Percentiles rank a stretch among this genome's conserved stretches.
phyloP scores from a whole-genome alignment of 2,888 invertebrate genomes.

The Bombylius major region DNA sequence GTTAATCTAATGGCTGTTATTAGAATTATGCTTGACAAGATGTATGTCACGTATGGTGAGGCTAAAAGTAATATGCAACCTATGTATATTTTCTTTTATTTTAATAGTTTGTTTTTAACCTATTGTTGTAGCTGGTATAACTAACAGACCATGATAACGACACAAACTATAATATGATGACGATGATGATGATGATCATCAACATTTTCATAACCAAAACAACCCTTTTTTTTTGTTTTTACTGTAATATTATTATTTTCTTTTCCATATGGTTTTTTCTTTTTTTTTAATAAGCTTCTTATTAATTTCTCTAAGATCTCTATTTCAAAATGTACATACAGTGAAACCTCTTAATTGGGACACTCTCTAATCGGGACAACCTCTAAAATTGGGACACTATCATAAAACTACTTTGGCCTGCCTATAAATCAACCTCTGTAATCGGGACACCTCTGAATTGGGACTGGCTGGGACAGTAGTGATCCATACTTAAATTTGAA shows the following conservation, averaged over 20 bases:
- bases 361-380: too few species aligned
- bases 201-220: background rate
- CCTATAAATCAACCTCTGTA: too few species aligned
- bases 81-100: too few species aligned
- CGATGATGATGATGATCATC: background rate
- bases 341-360: too few species aligned
- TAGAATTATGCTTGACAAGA: conserved; percentile 9
- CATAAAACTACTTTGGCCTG: too few species aligned
- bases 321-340: too few species aligned
- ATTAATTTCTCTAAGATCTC: too few species aligned
- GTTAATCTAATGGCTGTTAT: conserved; percentile 7
- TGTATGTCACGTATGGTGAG: conserved; percentile 8
- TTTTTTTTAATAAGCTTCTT: background rate
- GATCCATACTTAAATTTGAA: too few species aligned
- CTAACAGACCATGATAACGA: conserved; percentile 6
- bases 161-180: conserved; percentile 1
- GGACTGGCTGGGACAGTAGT: too few species aligned
- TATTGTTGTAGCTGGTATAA: background rate
- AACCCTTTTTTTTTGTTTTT: background rate
- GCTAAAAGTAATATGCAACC: background rate
- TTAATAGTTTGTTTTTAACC: too few species aligned
- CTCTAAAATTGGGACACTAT: too few species aligned
- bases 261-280: background rate
- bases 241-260: background rate
- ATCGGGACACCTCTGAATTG: too few species aligned